Conservation (phyloP, 1,140 invertebrate species). For the Apis laboriosa region DNA sequence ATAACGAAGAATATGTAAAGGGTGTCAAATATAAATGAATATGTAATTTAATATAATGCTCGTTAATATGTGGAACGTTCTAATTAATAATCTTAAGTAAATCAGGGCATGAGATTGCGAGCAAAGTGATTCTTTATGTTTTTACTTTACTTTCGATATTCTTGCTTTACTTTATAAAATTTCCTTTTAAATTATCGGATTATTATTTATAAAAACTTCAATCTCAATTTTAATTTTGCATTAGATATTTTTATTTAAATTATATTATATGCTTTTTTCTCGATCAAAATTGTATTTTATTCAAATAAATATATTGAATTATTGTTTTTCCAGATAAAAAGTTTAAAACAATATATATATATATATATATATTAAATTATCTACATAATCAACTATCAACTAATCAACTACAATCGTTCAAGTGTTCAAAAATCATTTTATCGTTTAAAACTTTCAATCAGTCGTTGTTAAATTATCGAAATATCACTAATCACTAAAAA, state of each 20-base stretch:
- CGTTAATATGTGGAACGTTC: conserved; percentile 9
- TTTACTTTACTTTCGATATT: conserved; percentile 6
- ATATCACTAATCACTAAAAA: no score
- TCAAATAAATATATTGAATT: no score
- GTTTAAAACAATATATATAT: no score
- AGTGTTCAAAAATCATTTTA: no score
- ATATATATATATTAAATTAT: no score
- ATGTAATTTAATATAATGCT: background rate
- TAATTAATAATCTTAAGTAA: conserved; percentile 15
- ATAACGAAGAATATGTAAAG: background rate
- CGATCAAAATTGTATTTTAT: no score
- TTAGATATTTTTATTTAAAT: background rate
- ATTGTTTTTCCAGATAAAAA: no score
- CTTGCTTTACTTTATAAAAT: background rate
- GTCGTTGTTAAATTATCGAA: no score
- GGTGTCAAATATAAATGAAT: background rate
- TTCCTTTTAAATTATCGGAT: background rate
- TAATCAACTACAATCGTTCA: no score
- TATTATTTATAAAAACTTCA: background rate
- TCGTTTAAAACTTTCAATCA: no score
- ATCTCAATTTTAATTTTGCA: background rate
- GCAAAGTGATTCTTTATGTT: background rate
- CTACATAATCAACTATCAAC: no score
- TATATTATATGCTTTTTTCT: no score
- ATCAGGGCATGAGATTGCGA: conserved; percentile 7